Percentiles rank a stretch among this genome's conserved stretches.
Evolutionary conservation across 37 sponge, comb jelly and placozoan species (phyloP).

Genomic region (Oopsacas minuta): DNA sequence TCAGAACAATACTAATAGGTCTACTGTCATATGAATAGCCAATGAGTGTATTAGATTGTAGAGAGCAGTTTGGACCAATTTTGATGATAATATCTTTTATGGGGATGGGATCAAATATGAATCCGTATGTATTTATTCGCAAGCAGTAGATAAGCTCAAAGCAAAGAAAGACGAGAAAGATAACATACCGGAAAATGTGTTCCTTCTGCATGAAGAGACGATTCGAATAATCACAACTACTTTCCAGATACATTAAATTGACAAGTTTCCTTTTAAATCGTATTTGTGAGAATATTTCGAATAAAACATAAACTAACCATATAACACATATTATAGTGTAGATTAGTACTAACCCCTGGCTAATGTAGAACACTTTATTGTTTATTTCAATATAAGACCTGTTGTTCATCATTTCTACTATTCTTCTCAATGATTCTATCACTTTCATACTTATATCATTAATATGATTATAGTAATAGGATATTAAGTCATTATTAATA

Average conservation of each 20-base stretch:
- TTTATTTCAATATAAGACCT: too few relatives aligned
- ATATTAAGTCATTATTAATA: too few relatives aligned
- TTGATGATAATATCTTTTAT: background rate
- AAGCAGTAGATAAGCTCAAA: background rate
- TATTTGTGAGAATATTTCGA: background rate
- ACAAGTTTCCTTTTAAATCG: background rate
- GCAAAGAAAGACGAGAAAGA: background rate
- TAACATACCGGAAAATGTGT: background rate
- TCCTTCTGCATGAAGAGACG: background rate
- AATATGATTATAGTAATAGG: too few relatives aligned
- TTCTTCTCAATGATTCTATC: too few relatives aligned
- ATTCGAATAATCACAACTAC: background rate
- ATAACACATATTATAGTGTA: background rate
- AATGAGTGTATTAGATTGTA: background rate
- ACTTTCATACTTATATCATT: too few relatives aligned
- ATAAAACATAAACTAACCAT: background rate
- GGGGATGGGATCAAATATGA: background rate
- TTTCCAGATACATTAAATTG: background rate
- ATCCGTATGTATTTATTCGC: background rate
- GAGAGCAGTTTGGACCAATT: background rate
- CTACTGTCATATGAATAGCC: background rate
- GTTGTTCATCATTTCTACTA: too few relatives aligned
- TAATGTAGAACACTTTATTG: too few relatives aligned
- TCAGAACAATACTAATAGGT: background rate
- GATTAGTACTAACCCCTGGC: background rate